A percentile compares a stretch with the other conserved stretches of the same genome.
Evolutionary conservation across 2,113 vertebrate genomes (phyloP).

Genomic region (Stegostoma tigrinum): DNA sequence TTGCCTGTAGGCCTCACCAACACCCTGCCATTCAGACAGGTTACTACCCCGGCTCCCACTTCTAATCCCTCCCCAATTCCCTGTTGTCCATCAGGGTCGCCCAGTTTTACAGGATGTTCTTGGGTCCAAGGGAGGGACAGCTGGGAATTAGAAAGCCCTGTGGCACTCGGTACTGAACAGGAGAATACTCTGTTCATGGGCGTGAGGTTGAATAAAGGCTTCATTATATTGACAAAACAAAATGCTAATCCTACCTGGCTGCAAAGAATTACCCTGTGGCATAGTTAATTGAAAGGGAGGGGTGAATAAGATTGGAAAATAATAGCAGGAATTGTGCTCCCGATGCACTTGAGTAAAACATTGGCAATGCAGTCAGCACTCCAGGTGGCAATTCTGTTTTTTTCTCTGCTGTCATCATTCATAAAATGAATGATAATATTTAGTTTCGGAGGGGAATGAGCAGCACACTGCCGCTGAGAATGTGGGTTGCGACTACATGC

Average conservation of each 20-base stretch:
- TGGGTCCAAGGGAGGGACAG: background rate
- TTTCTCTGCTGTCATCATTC: background rate
- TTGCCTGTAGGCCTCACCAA: background rate
- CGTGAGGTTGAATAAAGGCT: background rate
- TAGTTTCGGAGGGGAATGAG: background rate
- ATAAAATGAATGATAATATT: constrained; percentile 16
- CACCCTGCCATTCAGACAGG: background rate
- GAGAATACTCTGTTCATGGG: background rate
- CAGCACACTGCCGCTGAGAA: background rate
- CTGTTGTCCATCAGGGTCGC: background rate
- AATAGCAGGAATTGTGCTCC: background rate
- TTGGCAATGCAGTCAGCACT: background rate
- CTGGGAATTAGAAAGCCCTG: background rate
- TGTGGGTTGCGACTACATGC: background rate
- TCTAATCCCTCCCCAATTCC: background rate
- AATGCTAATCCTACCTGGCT: background rate
- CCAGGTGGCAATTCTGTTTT: background rate
- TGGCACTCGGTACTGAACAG: background rate
- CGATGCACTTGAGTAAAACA: background rate
- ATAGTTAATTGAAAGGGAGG: background rate
- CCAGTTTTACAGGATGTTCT: background rate
- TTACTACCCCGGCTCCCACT: too few species aligned
- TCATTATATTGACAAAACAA: background rate
- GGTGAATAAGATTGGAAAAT: background rate
- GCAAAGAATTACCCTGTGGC: background rate